Evolutionary conservation across 35 echinoderm and acorn worm species (phyloP), one percentile per base, ranked within the genome.

Genomic region (Patiria miniata): DNA sequence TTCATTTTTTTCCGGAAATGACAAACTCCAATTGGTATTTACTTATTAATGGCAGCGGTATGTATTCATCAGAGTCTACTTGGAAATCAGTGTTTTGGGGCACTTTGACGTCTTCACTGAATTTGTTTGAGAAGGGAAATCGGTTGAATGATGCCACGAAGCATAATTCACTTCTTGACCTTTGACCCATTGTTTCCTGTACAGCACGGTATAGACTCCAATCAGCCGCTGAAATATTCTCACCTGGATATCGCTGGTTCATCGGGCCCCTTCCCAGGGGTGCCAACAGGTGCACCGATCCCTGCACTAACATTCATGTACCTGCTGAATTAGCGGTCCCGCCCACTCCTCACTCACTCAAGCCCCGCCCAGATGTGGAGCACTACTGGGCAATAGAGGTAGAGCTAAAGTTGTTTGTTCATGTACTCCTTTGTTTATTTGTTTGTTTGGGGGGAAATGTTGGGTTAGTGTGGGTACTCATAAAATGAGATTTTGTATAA

Each of bases 231-330:
- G n/a, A 58, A 79, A n/a, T 97, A 97, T 88, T 94, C 95, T 10
- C 95, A 97, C 76, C 65, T 97, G 16, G 95, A 97, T 50, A 97
- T 97, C 39, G 95, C 95, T 50, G 95, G 95, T 16, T 97, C 95
- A 21, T 97, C 95, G 0, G 95, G 95, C 12, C 95, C 95, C 0
- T 97, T 97, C 85, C 95, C 95, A 22, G 95, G 95, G 17, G 85
- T 91, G 5, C 95, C 95, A 58, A 97, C 95, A 8, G 95, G 95
- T 15, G 91, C 95, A 16, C 91, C 95, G 4, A 86, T 97, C n/a
- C 82, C 91, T 39, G 95, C 95, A 21, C 79, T 97, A n/a, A 73
- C 82, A 0, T 84, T 88, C 42, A 85, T 91, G 29, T 89, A 91
- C 84, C 61, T 97, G 12, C 21, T 73, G 34, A 23, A 73, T 4